These are phyloP conservation scores for Hippocampus abdominalis DNA, from an alignment of 2,113 vertebrate species.

Conservation along the genomic window DNA sequence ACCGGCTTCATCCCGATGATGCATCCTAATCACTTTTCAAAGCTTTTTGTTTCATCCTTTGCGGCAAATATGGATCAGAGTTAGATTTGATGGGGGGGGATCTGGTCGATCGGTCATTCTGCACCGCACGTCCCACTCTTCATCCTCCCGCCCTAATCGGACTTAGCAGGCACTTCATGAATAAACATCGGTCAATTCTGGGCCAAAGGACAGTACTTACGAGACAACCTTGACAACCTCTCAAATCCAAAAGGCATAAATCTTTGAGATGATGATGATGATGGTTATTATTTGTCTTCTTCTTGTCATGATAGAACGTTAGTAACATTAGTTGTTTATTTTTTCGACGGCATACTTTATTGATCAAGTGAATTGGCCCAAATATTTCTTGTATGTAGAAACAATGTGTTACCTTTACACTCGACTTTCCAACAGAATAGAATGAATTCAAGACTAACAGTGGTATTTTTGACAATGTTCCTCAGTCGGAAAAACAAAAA, in stretches of 20 bases:
- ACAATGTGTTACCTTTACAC: background rate
- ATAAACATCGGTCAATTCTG: slow-evolving; percentile 47
- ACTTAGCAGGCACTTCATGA: slow-evolving; percentile 49
- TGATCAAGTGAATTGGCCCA: background rate
- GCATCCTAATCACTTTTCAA: background rate
- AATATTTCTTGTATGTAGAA: background rate
- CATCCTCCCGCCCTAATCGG: slow-evolving; percentile 49
- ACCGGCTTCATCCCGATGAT: slow-evolving; percentile 31
- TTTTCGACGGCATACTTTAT: background rate
- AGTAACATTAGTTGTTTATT: no score
- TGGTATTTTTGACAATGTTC: slow-evolving; percentile 10
- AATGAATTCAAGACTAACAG: slow-evolving; percentile 26
- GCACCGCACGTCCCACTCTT: slow-evolving; percentile 35
- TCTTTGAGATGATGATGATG: slow-evolving; percentile 30
- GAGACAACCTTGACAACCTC: slow-evolving; percentile 54
- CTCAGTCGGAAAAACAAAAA: slow-evolving; percentile 31
- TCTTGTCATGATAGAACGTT: no score
- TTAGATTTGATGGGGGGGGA: slow-evolving; percentile 11
- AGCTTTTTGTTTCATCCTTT: background rate
- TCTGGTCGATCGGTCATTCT: slow-evolving; percentile 23
- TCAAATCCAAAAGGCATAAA: slow-evolving; percentile 15
- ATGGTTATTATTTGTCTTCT: no score
- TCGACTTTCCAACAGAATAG: slow-evolving; percentile 2
- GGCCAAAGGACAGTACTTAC: slow-evolving; percentile 31
- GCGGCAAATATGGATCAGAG: background rate